A percentile compares a stretch with the other conserved stretches of the same genome.
Conservation (phyloP, 2,113 vertebrate species). For the Macaca fascicularis region T2T-MFA8v1.1 NC_088378.1:152353501-152354000, state of each 20-base stretch:
- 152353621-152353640: neutral
- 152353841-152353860: neutral
- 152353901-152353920: neutral
- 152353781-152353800: neutral
- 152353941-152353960: neutral
- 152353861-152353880: neutral
- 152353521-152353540: neutral
- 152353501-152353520: neutral
- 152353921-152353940: neutral
- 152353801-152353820: neutral
- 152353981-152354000: neutral
- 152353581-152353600: neutral
- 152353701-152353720: neutral
- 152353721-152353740: neutral
- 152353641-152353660: neutral
- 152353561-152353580: neutral
- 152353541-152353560: neutral
- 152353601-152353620: neutral
- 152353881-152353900: neutral
- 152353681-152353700: neutral
- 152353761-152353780: neutral
- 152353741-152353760: neutral
- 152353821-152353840: neutral
- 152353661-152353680: slow-evolving; percentile 13
- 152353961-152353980: slow-evolving; percentile 29